Percentiles rank a stretch among this genome's conserved stretches.
Evolutionary conservation across 2,888 invertebrate genomes (phyloP).

Genomic region (Candidula unifasciata): DNA sequence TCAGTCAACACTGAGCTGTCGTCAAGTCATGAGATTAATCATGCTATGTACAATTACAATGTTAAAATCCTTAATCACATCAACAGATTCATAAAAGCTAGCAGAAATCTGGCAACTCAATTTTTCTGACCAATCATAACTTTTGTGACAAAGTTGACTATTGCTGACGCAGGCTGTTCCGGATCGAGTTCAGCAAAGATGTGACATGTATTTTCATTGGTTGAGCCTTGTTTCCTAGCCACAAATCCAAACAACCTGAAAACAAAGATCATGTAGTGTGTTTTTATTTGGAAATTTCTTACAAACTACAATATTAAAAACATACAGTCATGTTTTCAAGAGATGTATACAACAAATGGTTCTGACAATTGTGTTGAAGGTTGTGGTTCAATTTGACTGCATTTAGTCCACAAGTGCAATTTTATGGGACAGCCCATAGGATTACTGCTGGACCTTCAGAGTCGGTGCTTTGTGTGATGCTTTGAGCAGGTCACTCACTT

Average conservation of each 20-base stretch:
- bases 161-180: conserved; percentile 94
- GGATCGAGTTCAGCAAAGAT: conserved; percentile 96
- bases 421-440: too few relatives aligned
- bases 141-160: conserved; percentile 83
- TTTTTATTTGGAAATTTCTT: not conserved
- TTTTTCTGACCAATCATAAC: conserved; percentile 77
- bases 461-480: too few relatives aligned
- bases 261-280: conserved; percentile 37
- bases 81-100: not conserved
- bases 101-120: conserved; percentile 61
- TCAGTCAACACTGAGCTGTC: not conserved
- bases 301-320: not conserved
- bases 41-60: not conserved
- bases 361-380: too few relatives aligned
- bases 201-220: conserved; percentile 96
- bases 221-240: conserved; percentile 90
- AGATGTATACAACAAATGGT: too few relatives aligned
- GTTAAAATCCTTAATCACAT: not conserved
- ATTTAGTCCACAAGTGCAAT: too few relatives aligned
- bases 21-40: not conserved
- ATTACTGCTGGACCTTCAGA: too few relatives aligned
- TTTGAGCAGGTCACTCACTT: too few relatives aligned
- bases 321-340: too few relatives aligned
- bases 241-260: conserved; percentile 94
- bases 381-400: too few relatives aligned